These are phyloP conservation scores for Palaemon carinicauda DNA, from an alignment of 1,140 invertebrate genomes.

Conservation along the genomic window DNA sequence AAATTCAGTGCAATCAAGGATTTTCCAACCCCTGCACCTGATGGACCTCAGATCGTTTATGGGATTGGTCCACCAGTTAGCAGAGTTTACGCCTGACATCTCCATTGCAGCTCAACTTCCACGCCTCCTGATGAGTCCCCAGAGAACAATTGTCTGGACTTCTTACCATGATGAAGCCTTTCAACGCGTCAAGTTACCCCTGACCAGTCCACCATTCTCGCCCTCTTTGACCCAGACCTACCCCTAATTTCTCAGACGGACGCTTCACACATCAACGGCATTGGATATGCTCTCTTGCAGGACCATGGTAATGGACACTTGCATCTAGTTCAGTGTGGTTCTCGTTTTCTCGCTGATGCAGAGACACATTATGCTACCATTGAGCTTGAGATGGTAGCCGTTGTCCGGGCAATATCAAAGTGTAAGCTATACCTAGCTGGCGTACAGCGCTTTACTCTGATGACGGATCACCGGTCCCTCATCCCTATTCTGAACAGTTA, in stretches of 20 bases:
- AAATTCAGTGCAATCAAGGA: background rate
- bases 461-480: too few relatives aligned
- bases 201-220: background rate
- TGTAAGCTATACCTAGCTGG: too few relatives aligned
- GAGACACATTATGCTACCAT: too few relatives aligned
- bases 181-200: background rate
- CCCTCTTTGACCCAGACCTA: background rate
- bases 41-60: conserved; percentile 1
- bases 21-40: background rate
- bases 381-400: too few relatives aligned
- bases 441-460: too few relatives aligned
- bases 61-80: background rate
- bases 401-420: too few relatives aligned
- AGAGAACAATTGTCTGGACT: background rate
- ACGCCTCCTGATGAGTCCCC: background rate
- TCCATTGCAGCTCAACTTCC: background rate
- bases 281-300: too few relatives aligned
- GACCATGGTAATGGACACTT: too few relatives aligned
- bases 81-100: background rate
- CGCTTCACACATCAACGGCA: background rate
- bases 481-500: too few relatives aligned
- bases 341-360: too few relatives aligned
- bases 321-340: too few relatives aligned
- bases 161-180: background rate
- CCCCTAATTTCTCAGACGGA: background rate